Base-by-base conservation (phyloP, 2,888 invertebrate species). In the Elmis aenea region DNA sequence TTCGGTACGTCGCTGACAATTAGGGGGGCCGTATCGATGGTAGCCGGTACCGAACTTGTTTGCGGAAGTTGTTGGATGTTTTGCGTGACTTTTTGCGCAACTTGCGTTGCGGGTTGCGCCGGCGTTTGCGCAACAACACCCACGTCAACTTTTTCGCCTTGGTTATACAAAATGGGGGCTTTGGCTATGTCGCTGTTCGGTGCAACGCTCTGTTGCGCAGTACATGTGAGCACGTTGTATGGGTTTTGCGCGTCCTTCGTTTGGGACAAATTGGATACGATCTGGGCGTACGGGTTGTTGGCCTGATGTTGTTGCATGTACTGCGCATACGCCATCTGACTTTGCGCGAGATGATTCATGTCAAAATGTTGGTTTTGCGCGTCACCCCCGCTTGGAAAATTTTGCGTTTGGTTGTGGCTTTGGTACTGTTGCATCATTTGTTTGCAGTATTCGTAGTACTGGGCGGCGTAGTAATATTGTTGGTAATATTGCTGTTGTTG, bases 81-180 rank as follows among this genome's bases (percentile, higher is more conserved):
- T n/a, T n/a, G n/a, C n/a, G n/a, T n/a, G n/a, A n/a, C n/a, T n/a
- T n/a, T n/a, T n/a, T n/a, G n/a, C n/a, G n/a, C n/a, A n/a, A n/a
- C n/a, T n/a, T n/a, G n/a, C n/a, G n/a, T n/a, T n/a, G n/a, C n/a
- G n/a, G n/a, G n/a, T n/a, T n/a, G n/a, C n/a, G n/a, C n/a, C n/a
- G n/a, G n/a, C n/a, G n/a, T n/a, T n/a, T n/a, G n/a, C n/a, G n/a
- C n/a, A n/a, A n/a, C n/a, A n/a, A n/a, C n/a, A n/a, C n/a, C n/a
- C n/a, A n/a, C n/a, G n/a, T n/a, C n/a, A n/a, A n/a, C n/a, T n/a
- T n/a, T n/a, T 14, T 41, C 36, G 8, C 21, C 14, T 24, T 43
- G 39, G 12, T 59, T 56, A 41, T 73, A 73, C 54, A 73, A 61
- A 32, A 72, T 68, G 0, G 73, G 72, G 3, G 61, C 43, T 58